Base-by-base conservation (phyloP, 2,113 vertebrate species). In the Maylandia zebra region DNA sequence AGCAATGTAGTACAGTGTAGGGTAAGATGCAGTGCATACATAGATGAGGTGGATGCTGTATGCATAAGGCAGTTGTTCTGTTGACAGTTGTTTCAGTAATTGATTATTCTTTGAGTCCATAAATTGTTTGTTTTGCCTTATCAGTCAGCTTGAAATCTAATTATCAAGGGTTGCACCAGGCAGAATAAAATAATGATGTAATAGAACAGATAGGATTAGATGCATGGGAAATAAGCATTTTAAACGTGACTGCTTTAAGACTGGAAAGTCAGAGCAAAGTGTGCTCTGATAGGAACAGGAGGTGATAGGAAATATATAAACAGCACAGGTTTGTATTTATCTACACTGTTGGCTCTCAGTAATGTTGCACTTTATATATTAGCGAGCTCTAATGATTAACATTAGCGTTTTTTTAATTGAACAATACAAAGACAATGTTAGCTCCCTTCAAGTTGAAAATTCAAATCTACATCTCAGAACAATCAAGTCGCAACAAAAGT, bases 391-490 rank as follows among this genome's bases (percentile, higher is more conserved):
- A 45, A 30, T 74, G 13, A 71, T 71, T 43, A 48, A 48, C 32
- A 5, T 56, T 0, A 0, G n/a, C 1, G 0, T 10, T 27, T 30
- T 57, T 81, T 27, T 19, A 12, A 61, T 57, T 38, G 4, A 81
- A 41, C 1, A 52, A 53, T 7, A 53, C 0, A 34, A 30, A 52
- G 32, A 19, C 11, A 0, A 22, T 0, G 1, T 56, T 56, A 16
- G 52, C 14, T 56, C n/a, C 45, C 14, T 81, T 41, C 7, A 3
- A 81, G 0, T 41, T 41, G 8, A 55, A 9, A 81, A 81, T 53
- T 55, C 19, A 38, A 66, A 66, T 66, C 61, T 66, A 36, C 5
- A 66, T 0, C 17, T n/a, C 61, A n/a, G 32, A 66, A 66, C 61
- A 38, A 38, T 12, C 61, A 19, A 64, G 30, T 34, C 1, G 2